Percentiles rank a stretch among this genome's conserved stretches.
Evolutionary conservation across 2,888 invertebrate species (phyloP).

Genomic region (Acleris literana): DNA sequence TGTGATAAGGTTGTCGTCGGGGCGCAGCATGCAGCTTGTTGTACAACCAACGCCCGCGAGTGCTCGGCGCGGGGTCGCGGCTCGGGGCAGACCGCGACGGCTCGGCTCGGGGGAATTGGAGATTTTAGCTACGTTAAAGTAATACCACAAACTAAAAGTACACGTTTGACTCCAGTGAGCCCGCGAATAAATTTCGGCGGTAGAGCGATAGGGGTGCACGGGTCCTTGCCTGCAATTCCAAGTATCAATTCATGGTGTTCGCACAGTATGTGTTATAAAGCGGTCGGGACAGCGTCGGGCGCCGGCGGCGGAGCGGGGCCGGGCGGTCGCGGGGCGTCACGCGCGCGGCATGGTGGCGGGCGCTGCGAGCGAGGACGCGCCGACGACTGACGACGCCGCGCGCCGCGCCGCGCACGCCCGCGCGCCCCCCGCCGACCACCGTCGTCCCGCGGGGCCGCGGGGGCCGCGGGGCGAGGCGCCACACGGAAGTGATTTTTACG

Average conservation of each 20-base stretch:
- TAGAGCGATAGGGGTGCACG: constrained; percentile 2
- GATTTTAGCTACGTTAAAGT: too few species aligned
- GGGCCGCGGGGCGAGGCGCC: neutral
- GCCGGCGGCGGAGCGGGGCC: neutral
- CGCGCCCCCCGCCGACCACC: neutral
- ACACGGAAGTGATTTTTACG: constrained; percentile 23
- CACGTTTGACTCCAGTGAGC: neutral
- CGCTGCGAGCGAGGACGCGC: constrained; percentile 39
- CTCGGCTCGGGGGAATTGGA: too few species aligned
- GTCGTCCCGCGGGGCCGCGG: neutral
- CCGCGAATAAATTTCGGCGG: neutral
- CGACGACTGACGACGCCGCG: constrained; percentile 34
- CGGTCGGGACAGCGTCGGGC: constrained; percentile 2
- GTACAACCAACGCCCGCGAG: too few species aligned
- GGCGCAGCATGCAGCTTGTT: too few species aligned
- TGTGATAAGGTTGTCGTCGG: too few species aligned
- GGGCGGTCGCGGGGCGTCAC: constrained; percentile 4
- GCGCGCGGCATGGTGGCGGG: constrained; percentile 26
- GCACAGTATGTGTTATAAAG: constrained; percentile 10
- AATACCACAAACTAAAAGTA: too few species aligned
- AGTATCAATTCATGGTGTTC: constrained; percentile 33
- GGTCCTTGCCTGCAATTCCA: constrained; percentile 33
- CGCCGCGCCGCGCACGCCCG: constrained; percentile 9
- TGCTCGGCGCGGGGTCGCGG: too few species aligned
- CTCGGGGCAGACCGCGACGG: too few species aligned